Base-by-base conservation (phyloP, 2,113 vertebrate genomes). In the Crocuta crocuta region DNA sequence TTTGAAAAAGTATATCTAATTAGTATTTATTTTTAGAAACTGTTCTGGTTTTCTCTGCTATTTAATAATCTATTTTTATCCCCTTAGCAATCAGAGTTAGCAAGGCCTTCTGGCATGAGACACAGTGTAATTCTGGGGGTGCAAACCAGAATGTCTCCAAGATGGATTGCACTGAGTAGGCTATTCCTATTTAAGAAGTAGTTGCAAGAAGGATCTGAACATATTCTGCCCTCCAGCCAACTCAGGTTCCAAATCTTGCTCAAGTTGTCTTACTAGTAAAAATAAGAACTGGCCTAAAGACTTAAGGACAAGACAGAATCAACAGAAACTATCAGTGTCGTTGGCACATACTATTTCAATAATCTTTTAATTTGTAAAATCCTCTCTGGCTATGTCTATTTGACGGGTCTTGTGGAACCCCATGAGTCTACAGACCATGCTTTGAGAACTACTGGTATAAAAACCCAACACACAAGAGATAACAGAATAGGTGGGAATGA, bases 11-110 rank as follows among this genome's bases (percentile, higher is more conserved):
- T 89, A 4, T 78, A 70, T 94, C 81, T 94, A 95, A 98, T 97
- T 90, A 97, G 81, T 88, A 58, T 80, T 95, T 97, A 96, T 95
- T 98, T 98, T 98, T 97, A 97, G 97, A 98, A 95, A 89, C 61
- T 66, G 58, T 92, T 97, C 89, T 91, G 88, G 88, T 63, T 91
- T 94, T 96, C 94, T 83, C 89, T 97, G 81, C 71, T 96, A 94
- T 78, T 97, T 97, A 92, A 92, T 92, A 80, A 84, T 96, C 94
- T 98, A 61, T 55, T 88, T 94, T 92, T 94, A 81, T 71, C 81
- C 96, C 45, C 86, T 78, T 88, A 76, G 96, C 71, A 96, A 95
- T 95, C 95, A 97, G 87, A 96, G 94, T 92, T 80, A 94, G 92
- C 43, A 71, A 96, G 81, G 63, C 81, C 84, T 89, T 92, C 81